Base-by-base conservation (phyloP, 1,140 invertebrate species). In the Melitaea cinxia region DNA sequence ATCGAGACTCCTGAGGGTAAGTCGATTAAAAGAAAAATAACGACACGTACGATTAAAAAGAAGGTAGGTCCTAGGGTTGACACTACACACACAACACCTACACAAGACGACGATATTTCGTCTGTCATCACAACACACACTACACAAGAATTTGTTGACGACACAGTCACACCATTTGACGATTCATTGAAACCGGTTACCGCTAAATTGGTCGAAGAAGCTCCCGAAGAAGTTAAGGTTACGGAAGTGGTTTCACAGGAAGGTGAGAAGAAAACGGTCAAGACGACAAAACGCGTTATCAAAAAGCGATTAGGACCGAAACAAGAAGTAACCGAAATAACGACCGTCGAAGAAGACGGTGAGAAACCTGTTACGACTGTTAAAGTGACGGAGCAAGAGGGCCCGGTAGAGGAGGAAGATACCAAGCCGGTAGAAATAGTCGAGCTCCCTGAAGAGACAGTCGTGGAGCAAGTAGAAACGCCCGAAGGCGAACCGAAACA, bases 1-100 rank as follows among this genome's bases (percentile, higher is more conserved):
- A 86, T 89, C 3, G 80, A 81, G 55, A 82, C 77, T 0, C 62
- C 82, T 65, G 73, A 82, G 65, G 78, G 81, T 73, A 70, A 77
- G 77, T 78, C 64, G 7, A 85, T 81, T 62, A 78, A 82, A 60
- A 89, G 82, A 60, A 82, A 81, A 58, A 79, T 77, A 0, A 88
- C 81, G 7, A 87, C 82, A 70, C 86, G 81, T 2, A 70, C 80
- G 6, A 75, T 86, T 45, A 56, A 70, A 90, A 67, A 75, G 72
- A 88, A 76, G 76, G 78, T 60, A 78, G 83, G 72, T 73, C 80
- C 10, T 57, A 79, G 74, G 72, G 55, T 76, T 30, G 73, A 82
- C 77, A 72, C 76, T 5, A 86, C 82, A 37, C 35, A 37, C 1
- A 37, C 14, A 7, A 37, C 14, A 14, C n/a, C 35, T 14, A 37